These are phyloP conservation scores for Sardinella longiceps DNA, from an alignment of 2,797 vertebrate genomes.

Conservation along the genomic window DNA sequence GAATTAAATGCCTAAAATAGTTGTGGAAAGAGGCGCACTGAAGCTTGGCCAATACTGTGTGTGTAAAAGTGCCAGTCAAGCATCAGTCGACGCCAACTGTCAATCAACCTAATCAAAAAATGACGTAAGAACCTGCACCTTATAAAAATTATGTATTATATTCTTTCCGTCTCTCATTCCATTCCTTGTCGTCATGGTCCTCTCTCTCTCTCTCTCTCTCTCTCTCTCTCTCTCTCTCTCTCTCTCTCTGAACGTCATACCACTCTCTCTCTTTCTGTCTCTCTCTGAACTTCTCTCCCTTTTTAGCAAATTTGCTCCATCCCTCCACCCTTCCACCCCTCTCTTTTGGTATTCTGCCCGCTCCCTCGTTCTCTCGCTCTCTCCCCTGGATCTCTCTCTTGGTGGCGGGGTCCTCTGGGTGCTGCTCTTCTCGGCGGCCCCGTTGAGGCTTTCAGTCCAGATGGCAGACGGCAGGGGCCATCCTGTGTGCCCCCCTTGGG, in stretches of 20 bases:
- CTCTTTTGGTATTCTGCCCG: not conserved
- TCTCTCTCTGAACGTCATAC: not conserved
- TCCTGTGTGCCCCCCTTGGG: conserved; percentile 26
- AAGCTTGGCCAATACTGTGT: not conserved
- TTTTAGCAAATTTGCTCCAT: not conserved
- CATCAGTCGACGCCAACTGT: not conserved
- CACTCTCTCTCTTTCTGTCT: not conserved
- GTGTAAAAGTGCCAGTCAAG: not conserved
- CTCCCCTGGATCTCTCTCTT: conserved; percentile 3
- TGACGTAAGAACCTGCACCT: not conserved
- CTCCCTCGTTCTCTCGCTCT: not conserved
- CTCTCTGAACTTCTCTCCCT: not conserved
- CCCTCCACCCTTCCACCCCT: not conserved
- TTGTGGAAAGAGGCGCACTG: not conserved
- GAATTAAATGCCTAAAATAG: not conserved
- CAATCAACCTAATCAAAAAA: not conserved
- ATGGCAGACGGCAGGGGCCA: conserved; percentile 45
- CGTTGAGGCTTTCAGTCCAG: conserved; percentile 48
- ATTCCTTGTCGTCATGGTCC: not conserved
- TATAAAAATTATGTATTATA: not conserved
- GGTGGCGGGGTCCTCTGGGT: conserved; percentile 35
- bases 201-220: not conserved
- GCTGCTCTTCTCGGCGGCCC: conserved; percentile 49
- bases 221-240: not conserved
- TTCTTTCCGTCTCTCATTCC: not conserved